Evolutionary conservation across 2,888 invertebrate genomes (phyloP), one percentile per base, ranked within the genome.

Genomic region (Acronicta aceris): DNA sequence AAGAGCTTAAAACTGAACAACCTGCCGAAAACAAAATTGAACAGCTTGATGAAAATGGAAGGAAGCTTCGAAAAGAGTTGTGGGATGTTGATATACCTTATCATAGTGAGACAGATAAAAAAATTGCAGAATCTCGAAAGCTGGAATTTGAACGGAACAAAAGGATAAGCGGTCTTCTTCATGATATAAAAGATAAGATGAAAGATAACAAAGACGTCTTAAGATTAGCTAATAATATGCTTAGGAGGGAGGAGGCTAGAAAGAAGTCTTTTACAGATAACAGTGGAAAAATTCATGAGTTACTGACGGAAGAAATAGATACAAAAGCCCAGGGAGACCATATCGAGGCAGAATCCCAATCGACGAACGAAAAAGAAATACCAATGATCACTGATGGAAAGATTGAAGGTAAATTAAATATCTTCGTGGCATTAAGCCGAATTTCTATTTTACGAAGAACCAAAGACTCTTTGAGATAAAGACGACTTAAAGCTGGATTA

Each of bases 141-240:
- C 83, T 84, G 62, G 88, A 91, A 71, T 43, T 78, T 21, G 87
- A 89, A 51, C 76, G 91, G 50, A 90, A 85, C 58, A 84, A 89
- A 49, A 85, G 88, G 38, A 93, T 94, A 33, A 85, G 91, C 57
- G 79, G 78, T 58, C 85, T 94, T 16, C 86, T 94, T n/a, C 77
- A 77, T 48, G 87, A 90, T 54, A 94, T 94, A 36, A 92, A 94
- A 78, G 91, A 89, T 55, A 92, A 91, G 65, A 93, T 93, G 93
- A 93, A 91, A 59, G 92, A 91, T 69, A 94, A 93, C 64, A 86
- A 91, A 74, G 93, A 94, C 55, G 93, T 94, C 5, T 74, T 91
- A 40, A 81, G 86, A 57, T 71, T 93, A 6, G 93, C 94, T 8
- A 89, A 94, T 74, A 93, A 84, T 70, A 78, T 94, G 59, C 69